Base-by-base conservation (phyloP, 1,140 invertebrate genomes). In the Eumaeus atala region DNA sequence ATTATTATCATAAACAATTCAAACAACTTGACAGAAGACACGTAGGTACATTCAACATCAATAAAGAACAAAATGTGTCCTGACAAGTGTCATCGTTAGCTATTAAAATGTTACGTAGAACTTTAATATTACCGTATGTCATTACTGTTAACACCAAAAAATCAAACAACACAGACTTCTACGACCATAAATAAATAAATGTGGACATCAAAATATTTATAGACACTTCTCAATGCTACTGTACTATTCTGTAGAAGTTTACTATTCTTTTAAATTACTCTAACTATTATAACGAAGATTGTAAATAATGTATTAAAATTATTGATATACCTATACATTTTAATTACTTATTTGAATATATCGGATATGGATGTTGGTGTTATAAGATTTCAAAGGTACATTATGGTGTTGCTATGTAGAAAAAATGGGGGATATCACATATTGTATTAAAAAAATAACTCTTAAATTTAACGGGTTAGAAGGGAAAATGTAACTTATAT, bases 1-100 rank as follows among this genome's bases (percentile, higher is more conserved):
- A 66, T 74, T 74, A 76, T 76, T 75, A 74, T 76, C 66, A 62
- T 61, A 63, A 53, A 67, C 67, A 76, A 62, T 44, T 42, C 37
- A 42, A 28, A 44, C 14, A 44, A 70, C 67, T 67, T 66, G 73
- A 74, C 62, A 73, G 44, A 40, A 21, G 48, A 51, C 47, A 58
- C 38, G 48, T 58, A 40, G 48, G 28, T 49, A 55, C 21, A 40
- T 56, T 28, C 28, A 58, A 51, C 52, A 51, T 53, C 52, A 48
- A 58, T 48, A 42, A 34, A 49, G 37, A 49, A 59, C 14, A 44
- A 40, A 44, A 44, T 44, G 40, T 16, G 40, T 16, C 40, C 16
- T 44, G 17, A 44, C 14, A 44, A 44, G 2, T 6, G 12, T 16
- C 16, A 9, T 16, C 40, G 16, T 44, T 44, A 16, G 40, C 40